Evolutionary conservation across 2,113 vertebrate genomes (phyloP).

Genomic region (Ophiodon elongatus): DNA sequence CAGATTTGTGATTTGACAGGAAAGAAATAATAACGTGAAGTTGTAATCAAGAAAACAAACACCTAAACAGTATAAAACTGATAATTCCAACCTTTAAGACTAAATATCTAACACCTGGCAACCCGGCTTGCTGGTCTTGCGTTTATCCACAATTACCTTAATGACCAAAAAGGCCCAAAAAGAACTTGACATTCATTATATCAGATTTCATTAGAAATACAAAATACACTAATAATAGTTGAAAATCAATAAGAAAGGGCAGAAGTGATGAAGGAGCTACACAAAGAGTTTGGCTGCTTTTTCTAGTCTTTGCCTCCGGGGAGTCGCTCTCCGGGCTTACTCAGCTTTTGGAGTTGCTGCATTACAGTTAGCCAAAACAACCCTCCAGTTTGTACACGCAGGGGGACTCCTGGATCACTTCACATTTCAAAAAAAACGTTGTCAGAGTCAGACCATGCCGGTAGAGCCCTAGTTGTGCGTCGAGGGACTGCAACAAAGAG

Average conservation of each 20-base stretch:
- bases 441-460: slow-evolving; percentile 42
- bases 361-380: slow-evolving; percentile 45
- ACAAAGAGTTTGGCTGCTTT: slow-evolving; percentile 32
- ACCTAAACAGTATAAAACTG: not conserved
- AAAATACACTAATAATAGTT: not conserved
- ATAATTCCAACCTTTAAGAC: not conserved
- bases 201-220: not conserved
- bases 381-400: slow-evolving; percentile 36
- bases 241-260: accelerated
- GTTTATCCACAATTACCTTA: not conserved
- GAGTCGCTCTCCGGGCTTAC: slow-evolving; percentile 42
- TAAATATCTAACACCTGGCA: not conserved
- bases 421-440: slow-evolving; percentile 38
- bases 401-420: slow-evolving; percentile 36
- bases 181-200: not conserved
- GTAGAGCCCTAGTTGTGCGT: not conserved
- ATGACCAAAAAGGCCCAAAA: too few relatives aligned
- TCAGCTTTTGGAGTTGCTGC: slow-evolving; percentile 41
- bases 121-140: not conserved
- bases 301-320: slow-evolving; percentile 31
- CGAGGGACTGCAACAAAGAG: slow-evolving; percentile 29
- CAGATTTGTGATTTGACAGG: slow-evolving; percentile 3
- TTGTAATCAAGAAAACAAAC: not conserved
- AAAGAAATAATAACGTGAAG: not conserved
- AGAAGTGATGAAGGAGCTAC: not conserved